Evolutionary conservation across 1,140 invertebrate species (phyloP).

Genomic region (Acromyrmex charruanus): DNA sequence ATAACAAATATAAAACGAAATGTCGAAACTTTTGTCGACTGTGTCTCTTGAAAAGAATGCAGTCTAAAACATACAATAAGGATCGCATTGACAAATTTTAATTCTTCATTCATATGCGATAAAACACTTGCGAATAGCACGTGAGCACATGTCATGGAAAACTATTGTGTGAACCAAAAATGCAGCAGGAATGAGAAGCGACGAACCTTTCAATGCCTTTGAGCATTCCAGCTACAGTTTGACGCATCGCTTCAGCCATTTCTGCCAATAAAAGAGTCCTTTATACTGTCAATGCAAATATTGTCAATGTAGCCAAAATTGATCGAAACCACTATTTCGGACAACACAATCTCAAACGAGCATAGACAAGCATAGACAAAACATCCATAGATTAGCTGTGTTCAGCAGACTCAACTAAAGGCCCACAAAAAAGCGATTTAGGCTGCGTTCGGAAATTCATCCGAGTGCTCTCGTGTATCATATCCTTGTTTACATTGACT

Average conservation of each 20-base stretch:
- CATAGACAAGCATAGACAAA: not conserved
- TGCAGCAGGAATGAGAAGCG: not conserved
- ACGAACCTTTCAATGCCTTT: slow-evolving; percentile 93
- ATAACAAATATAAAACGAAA: no score
- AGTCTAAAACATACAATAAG: not conserved
- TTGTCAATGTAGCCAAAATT: not conserved
- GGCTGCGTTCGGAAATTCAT: no score
- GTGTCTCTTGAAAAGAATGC: no score
- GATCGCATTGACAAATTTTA: not conserved
- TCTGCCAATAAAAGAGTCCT: slow-evolving; percentile 35
- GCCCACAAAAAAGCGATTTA: no score
- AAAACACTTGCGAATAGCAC: not conserved
- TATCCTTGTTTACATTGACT: no score
- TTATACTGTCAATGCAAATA: not conserved
- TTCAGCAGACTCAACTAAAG: no score
- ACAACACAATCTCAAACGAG: not conserved
- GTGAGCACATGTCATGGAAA: not conserved
- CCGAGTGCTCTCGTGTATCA: no score
- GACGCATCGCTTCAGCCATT: slow-evolving; percentile 92
- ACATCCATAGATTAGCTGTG: no score
- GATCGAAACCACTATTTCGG: no score
- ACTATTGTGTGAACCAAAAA: not conserved
- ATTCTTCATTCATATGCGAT: not conserved
- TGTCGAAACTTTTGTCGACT: no score
- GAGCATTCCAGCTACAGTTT: slow-evolving; percentile 90